A percentile compares a stretch with the other conserved stretches of the same genome.
phyloP scores from a whole-genome alignment of 2,888 invertebrate genomes.

The Oscheius onirici region DNA sequence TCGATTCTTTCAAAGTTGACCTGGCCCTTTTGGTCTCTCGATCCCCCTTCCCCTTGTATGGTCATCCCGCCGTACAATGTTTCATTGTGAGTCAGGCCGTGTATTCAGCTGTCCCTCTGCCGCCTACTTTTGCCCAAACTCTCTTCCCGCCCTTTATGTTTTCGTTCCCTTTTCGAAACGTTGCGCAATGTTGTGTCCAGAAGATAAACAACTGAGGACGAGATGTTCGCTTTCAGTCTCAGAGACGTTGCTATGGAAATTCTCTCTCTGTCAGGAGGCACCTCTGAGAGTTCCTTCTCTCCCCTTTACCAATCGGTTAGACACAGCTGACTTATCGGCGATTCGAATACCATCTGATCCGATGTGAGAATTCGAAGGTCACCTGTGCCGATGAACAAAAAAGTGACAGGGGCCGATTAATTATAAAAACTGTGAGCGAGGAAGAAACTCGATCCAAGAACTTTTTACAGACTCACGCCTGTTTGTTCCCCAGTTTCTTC shows the following conservation, averaged over 20 bases:
- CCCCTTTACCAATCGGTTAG: background rate
- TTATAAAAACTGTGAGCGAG: too few relatives aligned
- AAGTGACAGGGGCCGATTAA: background rate
- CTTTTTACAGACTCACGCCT: background rate
- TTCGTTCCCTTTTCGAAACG: background rate
- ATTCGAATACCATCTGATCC: constrained; percentile 20
- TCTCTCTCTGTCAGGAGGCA: too few relatives aligned
- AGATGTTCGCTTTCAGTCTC: background rate
- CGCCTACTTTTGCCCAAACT: background rate
- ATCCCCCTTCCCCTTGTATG: too few relatives aligned
- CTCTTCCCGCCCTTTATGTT: background rate
- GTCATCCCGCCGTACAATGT: too few relatives aligned
- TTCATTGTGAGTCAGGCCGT: constrained; percentile 10
- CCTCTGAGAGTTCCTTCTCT: background rate
- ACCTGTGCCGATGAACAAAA: background rate
- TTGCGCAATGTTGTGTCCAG: background rate
- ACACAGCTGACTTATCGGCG: constrained; percentile 6
- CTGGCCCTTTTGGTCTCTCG: too few relatives aligned
- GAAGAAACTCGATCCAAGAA: background rate
- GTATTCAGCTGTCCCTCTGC: constrained; percentile 13
- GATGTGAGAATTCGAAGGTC: constrained; percentile 9
- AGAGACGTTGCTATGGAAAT: background rate
- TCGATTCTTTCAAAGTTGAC: too few relatives aligned
- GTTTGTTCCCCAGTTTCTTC: background rate
- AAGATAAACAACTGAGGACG: background rate